Base-by-base conservation (phyloP, 2,113 vertebrate species). In the Anarhynchus alexandrinus region DNA sequence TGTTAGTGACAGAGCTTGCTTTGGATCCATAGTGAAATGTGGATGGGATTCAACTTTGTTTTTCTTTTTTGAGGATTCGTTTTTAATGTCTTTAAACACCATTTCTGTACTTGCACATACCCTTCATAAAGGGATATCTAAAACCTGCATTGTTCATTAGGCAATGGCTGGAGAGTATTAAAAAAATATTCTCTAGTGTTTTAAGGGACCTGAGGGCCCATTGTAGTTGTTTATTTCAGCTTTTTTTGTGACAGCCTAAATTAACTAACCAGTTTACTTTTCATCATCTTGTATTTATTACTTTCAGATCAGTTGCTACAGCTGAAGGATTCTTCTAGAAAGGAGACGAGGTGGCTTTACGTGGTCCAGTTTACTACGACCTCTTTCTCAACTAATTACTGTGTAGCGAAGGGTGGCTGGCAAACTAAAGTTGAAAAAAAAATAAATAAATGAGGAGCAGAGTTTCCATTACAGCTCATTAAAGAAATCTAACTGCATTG, bases 391-490 rank as follows among this genome's bases (percentile, higher is more conserved):
- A 59, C 73, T 96, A 94, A 96, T 97, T 95, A 94, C 51, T 95
- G 87, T 78, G 82, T 83, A 73, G 72, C 71, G 88, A 96, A 88
- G 94, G 65, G 82, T 83, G 85, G 76, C 87, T 91, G 80, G 64
- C 79, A 92, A 88, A 92, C 74, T 83, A 9, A 90, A 80, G 67
- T 81, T 82, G 12, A 92, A 84, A 86, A 82, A 82, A 82, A 74
- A 88, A 78, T 27, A 87, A 95, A 89, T 74, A 92, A 94, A 86
- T 66, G 77, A 94, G 78, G 12, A 90, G 72, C 87, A 90, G 54
- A 45, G 57, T 82, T 96, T 94, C 86, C 76, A 78, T 95, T 97
- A 81, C 64, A 81, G 79, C 88, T 96, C 82, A 90, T 94, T 95
- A 94, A 92, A 66, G 82, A 73, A 91, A 87, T 76, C 89, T 71